These are phyloP conservation scores for Apeltes quadracus DNA, from an alignment of 2,113 vertebrate species.

Conservation along the genomic window DNA sequence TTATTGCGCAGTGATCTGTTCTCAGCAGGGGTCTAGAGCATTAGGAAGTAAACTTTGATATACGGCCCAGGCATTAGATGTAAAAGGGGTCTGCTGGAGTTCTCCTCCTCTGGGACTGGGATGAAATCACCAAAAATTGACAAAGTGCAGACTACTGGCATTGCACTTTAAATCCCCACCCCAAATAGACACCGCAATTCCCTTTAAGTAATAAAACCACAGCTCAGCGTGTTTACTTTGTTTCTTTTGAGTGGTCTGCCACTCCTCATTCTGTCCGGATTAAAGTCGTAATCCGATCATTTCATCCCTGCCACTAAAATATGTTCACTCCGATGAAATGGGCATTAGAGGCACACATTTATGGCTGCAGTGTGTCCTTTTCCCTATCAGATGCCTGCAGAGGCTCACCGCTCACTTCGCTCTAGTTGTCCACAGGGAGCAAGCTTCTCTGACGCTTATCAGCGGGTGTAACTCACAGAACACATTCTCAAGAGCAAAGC, in stretches of 20 bases:
- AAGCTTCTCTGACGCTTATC: conserved; percentile 70
- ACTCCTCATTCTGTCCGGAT: not conserved
- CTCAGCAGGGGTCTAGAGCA: conserved; percentile 31
- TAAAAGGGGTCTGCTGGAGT: conserved; percentile 57
- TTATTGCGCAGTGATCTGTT: conserved; percentile 35
- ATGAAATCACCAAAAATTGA: conserved; percentile 65
- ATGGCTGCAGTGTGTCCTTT: conserved; percentile 16
- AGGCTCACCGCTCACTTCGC: conserved; percentile 73
- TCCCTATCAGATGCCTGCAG: conserved; percentile 62
- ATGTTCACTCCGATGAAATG: conserved; percentile 7
- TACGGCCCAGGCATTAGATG: conserved; percentile 53
- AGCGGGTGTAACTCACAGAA: conserved; percentile 68
- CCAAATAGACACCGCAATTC: conserved; percentile 7
- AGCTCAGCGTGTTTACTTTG: not conserved
- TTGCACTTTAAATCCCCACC: conserved; percentile 32
- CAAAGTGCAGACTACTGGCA: conserved; percentile 62
- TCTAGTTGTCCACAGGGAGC: conserved; percentile 69
- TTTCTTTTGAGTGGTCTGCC: not conserved
- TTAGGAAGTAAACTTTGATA: conserved; percentile 49
- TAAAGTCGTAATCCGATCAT: conserved; percentile 1
- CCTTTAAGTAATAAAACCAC: conserved; percentile 22
- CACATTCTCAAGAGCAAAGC: conserved; percentile 65
- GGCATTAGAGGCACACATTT: conserved; percentile 12
- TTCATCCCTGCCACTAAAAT: conserved; percentile 14
- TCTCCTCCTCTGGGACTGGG: conserved; percentile 48